Percentiles rank a stretch among this genome's conserved stretches.
phyloP scores from a whole-genome alignment of 2,888 invertebrate genomes.

The Latrodectus hesperus region DNA sequence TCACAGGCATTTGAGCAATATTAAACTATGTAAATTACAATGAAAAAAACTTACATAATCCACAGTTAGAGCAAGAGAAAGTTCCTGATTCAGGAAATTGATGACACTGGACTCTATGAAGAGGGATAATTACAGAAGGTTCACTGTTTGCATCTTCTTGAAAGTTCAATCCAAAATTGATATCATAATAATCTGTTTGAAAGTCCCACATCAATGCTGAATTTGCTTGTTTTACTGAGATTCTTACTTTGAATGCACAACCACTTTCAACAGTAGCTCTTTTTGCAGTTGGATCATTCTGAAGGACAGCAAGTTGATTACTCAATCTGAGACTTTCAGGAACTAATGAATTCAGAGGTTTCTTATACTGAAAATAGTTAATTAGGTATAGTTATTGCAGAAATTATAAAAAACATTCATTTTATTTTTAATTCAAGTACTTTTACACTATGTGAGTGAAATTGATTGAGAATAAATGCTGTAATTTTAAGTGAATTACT shows the following conservation, averaged over 20 bases:
- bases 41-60: slow-evolving; percentile 50
- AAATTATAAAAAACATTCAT: not conserved
- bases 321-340: slow-evolving; percentile 30
- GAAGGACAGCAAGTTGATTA: slow-evolving; percentile 24
- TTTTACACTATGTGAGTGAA: not conserved
- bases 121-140: slow-evolving; percentile 30
- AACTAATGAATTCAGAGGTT: slow-evolving; percentile 22
- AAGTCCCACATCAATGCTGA: slow-evolving; percentile 56
- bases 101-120: slow-evolving; percentile 56
- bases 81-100: slow-evolving; percentile 53
- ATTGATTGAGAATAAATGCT: too few relatives aligned
- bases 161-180: slow-evolving; percentile 39
- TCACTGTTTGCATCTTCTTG: slow-evolving; percentile 28
- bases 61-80: slow-evolving; percentile 43
- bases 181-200: slow-evolving; percentile 44
- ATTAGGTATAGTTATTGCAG: not conserved
- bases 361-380: slow-evolving; percentile 45
- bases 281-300: slow-evolving; percentile 43
- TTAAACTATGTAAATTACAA: not conserved
- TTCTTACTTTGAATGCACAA: slow-evolving; percentile 22
- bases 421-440: not conserved
- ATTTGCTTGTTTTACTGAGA: slow-evolving; percentile 25
- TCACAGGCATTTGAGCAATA: too few relatives aligned
- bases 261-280: slow-evolving; percentile 25
- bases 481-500: too few relatives aligned